These are phyloP conservation scores for Tonatia bakeri DNA, from an alignment of 2,113 vertebrate species.

Conservation along the genomic window DNA sequence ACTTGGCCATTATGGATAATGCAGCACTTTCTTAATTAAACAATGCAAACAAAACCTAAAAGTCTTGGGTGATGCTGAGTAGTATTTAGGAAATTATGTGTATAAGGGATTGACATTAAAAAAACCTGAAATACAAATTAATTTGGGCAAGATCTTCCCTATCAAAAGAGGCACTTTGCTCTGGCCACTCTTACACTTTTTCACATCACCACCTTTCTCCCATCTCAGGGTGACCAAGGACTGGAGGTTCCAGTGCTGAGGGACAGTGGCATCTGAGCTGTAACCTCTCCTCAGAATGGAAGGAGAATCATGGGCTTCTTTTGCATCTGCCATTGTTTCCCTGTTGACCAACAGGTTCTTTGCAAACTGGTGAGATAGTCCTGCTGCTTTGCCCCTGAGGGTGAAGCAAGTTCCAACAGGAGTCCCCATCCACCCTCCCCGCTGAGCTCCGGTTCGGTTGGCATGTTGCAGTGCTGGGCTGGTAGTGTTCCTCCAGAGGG, in stretches of 20 bases:
- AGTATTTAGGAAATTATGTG: neutral
- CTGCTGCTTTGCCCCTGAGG: too few relatives aligned
- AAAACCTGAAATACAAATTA: neutral
- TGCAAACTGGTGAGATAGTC: neutral
- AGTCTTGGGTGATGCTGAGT: neutral
- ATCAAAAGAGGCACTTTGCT: neutral
- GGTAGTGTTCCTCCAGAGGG: neutral
- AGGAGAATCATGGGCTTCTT: neutral
- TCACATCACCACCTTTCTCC: neutral
- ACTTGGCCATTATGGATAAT: too few relatives aligned
- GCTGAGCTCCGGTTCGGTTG: neutral
- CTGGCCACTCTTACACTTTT: neutral
- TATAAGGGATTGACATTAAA: neutral
- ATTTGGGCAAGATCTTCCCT: neutral
- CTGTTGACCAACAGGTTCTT: neutral
- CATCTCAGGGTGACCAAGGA: neutral
- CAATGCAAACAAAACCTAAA: neutral
- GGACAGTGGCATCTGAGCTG: too few relatives aligned
- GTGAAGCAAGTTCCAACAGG: neutral
- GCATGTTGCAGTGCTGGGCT: neutral
- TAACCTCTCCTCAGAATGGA: neutral
- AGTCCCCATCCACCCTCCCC: fast-evolving
- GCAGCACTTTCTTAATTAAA: neutral
- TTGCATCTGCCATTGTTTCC: neutral
- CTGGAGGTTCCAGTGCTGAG: neutral